Evolutionary conservation across 2,888 invertebrate genomes (phyloP).

Genomic region (Andrena hattorfiana): DNA sequence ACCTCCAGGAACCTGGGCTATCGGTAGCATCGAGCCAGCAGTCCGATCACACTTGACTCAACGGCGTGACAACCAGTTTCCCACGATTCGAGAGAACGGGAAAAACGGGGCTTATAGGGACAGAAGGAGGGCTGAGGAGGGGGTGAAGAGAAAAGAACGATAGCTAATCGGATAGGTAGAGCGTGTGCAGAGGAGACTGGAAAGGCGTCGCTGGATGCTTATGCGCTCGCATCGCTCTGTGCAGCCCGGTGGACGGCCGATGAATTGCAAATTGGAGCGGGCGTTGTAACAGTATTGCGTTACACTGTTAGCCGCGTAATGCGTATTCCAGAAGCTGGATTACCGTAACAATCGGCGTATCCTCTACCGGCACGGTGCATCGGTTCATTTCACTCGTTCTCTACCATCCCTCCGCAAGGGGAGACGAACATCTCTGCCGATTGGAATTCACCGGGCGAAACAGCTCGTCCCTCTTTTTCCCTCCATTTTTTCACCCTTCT

Average conservation of each 20-base stretch:
- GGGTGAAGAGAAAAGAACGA: not conserved
- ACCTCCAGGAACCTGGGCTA: too few species aligned
- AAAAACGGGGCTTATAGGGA: not conserved
- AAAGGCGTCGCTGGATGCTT: conserved; percentile 50
- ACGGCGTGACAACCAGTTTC: conserved; percentile 9
- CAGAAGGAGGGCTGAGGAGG: not conserved
- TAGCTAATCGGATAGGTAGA: not conserved
- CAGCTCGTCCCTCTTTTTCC: not conserved
- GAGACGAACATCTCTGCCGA: conserved; percentile 3
- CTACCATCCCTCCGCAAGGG: not conserved
- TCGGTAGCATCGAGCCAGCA: too few species aligned
- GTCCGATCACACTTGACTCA: not conserved
- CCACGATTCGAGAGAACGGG: conserved; percentile 20
- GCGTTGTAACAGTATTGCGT: conserved; percentile 65
- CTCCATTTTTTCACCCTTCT: not conserved
- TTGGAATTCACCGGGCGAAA: conserved; percentile 26
- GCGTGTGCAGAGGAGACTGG: conserved; percentile 12
- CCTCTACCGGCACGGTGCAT: conserved; percentile 49
- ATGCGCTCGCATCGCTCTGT: conserved; percentile 49
- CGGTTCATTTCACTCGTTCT: conserved; percentile 64
- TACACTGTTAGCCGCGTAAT: conserved; percentile 61
- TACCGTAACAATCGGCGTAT: conserved; percentile 68
- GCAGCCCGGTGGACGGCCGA: conserved; percentile 38
- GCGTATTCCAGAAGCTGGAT: conserved; percentile 67
- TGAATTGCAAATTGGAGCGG: conserved; percentile 68